These are phyloP conservation scores for Dendroctonus ponderosae DNA, from an alignment of 1,140 invertebrate species.

Conservation along the genomic window DNA sequence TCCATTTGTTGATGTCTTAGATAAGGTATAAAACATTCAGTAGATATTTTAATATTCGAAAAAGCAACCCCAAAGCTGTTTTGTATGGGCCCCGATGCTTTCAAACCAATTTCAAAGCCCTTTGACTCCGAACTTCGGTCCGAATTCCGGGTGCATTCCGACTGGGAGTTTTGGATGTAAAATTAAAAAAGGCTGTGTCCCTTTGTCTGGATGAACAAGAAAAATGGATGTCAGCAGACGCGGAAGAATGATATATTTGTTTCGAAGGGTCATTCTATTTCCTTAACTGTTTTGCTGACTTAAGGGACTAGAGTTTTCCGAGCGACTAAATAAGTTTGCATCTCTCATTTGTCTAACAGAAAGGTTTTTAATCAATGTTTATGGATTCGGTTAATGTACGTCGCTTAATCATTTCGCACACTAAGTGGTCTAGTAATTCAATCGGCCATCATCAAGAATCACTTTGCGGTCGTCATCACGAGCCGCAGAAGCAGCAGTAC, in stretches of 20 bases:
- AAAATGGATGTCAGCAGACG: not conserved
- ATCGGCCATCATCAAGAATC: too few species aligned
- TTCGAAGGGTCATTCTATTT: not conserved
- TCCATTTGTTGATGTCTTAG: too few species aligned
- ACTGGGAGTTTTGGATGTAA: not conserved
- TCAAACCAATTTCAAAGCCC: slow-evolving; percentile 11
- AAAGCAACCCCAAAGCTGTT: slow-evolving; percentile 1
- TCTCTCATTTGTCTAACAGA: too few species aligned
- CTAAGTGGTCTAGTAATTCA: too few species aligned
- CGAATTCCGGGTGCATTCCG: slow-evolving; percentile 5
- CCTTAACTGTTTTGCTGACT: not conserved
- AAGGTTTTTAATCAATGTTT: too few species aligned
- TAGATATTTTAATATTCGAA: slow-evolving; percentile 11
- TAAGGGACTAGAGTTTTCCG: too few species aligned
- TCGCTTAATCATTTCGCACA: too few species aligned
- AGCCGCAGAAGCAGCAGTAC: not conserved
- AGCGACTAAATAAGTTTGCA: too few species aligned
- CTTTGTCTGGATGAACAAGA: slow-evolving; percentile 6
- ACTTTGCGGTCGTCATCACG: too few species aligned
- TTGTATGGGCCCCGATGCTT: slow-evolving; percentile 9
- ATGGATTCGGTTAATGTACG: too few species aligned
- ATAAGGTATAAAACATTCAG: not conserved
- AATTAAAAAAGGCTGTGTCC: slow-evolving; percentile 10
- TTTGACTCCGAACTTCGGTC: slow-evolving; percentile 9
- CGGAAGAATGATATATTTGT: slow-evolving; percentile 8